Base-by-base conservation (phyloP, 2,888 invertebrate genomes). In the Stenoptilia bipunctidactyla region DNA sequence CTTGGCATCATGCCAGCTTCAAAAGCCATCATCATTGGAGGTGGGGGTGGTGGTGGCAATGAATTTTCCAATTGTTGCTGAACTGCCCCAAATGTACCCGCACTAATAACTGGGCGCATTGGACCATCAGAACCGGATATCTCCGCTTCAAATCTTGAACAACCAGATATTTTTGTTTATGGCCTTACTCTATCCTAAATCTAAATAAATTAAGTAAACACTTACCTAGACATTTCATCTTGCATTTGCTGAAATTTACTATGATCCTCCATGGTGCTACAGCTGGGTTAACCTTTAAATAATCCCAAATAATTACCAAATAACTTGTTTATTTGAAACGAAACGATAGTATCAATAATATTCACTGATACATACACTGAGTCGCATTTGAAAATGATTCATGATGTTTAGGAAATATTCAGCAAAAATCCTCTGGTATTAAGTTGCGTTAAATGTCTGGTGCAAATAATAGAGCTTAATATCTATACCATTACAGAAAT, bases 181-280 rank as follows among this genome's bases (percentile, higher is more conserved):
- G n/a, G n/a, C n/a, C n/a, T n/a, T n/a, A n/a, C n/a, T n/a, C n/a
- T n/a, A n/a, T n/a, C n/a, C n/a, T n/a, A n/a, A n/a, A n/a, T n/a
- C n/a, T n/a, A n/a, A n/a, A n/a, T n/a, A n/a, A n/a, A n/a, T n/a
- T n/a, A n/a, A n/a, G n/a, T n/a, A n/a, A n/a, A n/a, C 40, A 51
- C 61, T 66, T 76, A 92, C 92, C 93, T 90, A 63, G 91, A 94
- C 90, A 95, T 92, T 85, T 96, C 95, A 75, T 94, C 94, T 75
- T 96, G 95, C 90, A 95, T 95, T 70, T 92, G 89, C 52, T 90
- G 86, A 53, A 89, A 86, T 83, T 90, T 90, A 50, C 60, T 66
- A 38, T 66, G 62, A 58, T 82, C 75, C 45, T 79, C 83, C 83
- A 82, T 82, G 62, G 52, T 66, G 69, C 50, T 48, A 48, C 58